A percentile compares a stretch with the other conserved stretches of the same genome.
Conservation (phyloP, 2,888 invertebrate genomes). For the Protula sp. region DNA sequence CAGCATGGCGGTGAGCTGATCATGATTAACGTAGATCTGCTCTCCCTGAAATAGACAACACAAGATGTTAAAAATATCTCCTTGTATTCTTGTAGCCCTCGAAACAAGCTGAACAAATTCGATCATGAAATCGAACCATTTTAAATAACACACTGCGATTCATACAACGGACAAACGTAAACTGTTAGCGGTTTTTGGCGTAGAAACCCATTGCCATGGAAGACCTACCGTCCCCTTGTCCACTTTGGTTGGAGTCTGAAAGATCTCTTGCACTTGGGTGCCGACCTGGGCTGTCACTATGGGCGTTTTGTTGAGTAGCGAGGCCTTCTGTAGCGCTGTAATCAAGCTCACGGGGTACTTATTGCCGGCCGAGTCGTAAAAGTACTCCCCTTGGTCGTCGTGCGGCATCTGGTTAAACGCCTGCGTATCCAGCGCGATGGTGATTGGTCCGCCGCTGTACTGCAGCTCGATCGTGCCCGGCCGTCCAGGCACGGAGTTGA, state of each 20-base stretch:
- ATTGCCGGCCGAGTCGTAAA: background rate
- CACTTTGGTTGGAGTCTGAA: background rate
- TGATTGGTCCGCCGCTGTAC: slow-evolving; percentile 26
- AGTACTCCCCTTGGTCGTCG: background rate
- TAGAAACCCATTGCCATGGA: too few species aligned
- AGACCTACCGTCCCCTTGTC: too few species aligned
- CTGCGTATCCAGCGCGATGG: slow-evolving; percentile 24
- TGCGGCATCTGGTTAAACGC: background rate
- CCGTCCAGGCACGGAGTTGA: slow-evolving; percentile 20
- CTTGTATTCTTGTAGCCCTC: too few species aligned
- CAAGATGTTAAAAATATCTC: too few species aligned
- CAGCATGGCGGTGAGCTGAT: background rate
- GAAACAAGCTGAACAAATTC: too few species aligned
- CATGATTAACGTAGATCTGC: background rate
- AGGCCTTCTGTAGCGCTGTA: background rate
- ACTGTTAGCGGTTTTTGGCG: too few species aligned
- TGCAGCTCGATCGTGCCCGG: slow-evolving; percentile 26
- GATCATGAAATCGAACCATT: too few species aligned
- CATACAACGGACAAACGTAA: too few species aligned
- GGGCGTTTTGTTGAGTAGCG: background rate
- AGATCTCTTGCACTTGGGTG: background rate
- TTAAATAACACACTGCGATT: too few species aligned
- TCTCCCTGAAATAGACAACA: too few species aligned
- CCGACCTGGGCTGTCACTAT: background rate
- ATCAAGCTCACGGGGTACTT: background rate